Base-by-base conservation (phyloP, 2,888 invertebrate genomes). In the Drosophila melanosoma region DNA sequence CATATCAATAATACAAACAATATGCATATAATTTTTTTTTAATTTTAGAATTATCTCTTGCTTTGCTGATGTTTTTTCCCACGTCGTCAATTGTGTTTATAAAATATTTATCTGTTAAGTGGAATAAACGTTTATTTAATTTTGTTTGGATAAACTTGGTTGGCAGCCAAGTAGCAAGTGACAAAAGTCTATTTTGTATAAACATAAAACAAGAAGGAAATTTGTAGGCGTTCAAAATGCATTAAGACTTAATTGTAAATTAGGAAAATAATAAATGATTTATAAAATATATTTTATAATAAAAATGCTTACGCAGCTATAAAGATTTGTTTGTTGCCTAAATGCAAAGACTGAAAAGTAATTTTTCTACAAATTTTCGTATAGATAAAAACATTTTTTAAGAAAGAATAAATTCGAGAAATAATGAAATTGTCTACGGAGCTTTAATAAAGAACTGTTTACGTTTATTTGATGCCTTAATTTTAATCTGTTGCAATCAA, bases 51-150 rank as follows among this genome's bases (percentile, higher is more conserved):
- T 33, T 35, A 38, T 15, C 4, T 26, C 51, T 54, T 60, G 57
- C 33, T 42, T 38, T 71, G 53, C 72, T 77, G 51, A 76, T 79
- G 57, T 66, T 71, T 81, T 87, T 84, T 84, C 89, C 77, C 84
- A 89, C 84, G 79, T 76, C 72, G 78, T 78, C 63, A 64, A 68
- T 68, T 48, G 64, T 69, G 52, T 89, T 89, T 90, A 89, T 81
- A 33, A 73, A 51, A 68, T 63, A 40, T 57, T 40, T 69, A 57
- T 65, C 64, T 40, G 64, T 70, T 81, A 87, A 87, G 87, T 79
- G 70, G 53, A 32, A 53, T 65, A 79, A 74, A 56, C 51, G 54
- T 49, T 48, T 45, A 49, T 62, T 40, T 49, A 58, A 52, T 73
- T 48, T 49, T 77, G 70, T 74, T 81, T 73, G 56, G 61, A 53